A percentile compares a stretch with the other conserved stretches of the same genome.
phyloP scores from a whole-genome alignment of 2,797 vertebrate genomes.

The Threskiornis aethiopicus region DNA sequence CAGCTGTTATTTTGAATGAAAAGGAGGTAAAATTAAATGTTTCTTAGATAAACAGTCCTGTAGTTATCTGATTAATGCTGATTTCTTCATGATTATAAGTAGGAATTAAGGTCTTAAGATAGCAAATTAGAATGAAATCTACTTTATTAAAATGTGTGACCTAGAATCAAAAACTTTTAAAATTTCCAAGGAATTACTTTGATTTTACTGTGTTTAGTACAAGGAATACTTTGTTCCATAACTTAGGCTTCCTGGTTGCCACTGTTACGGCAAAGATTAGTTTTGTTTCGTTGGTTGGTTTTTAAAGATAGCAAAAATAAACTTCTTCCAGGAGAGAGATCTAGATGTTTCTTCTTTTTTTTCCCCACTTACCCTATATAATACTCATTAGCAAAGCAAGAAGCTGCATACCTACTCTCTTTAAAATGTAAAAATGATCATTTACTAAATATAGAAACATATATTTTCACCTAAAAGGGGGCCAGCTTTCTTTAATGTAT shows the following conservation, averaged over 20 bases:
- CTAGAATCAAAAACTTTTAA: not conserved
- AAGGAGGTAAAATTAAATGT: not conserved
- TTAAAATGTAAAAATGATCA: not conserved
- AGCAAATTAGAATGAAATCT: not conserved
- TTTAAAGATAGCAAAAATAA: not conserved
- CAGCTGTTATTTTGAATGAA: not conserved
- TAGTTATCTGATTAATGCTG: constrained; percentile 2
- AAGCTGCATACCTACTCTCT: not conserved
- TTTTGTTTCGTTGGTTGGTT: not conserved
- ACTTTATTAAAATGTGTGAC: not conserved
- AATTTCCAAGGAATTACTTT: not conserved
- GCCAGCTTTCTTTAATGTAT: not conserved
- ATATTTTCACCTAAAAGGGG: not conserved
- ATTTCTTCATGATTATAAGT: not conserved
- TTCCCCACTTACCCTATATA: not conserved
- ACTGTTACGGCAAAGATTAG: not conserved
- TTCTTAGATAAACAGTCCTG: constrained; percentile 3
- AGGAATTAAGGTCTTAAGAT: not conserved
- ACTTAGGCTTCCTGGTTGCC: not conserved
- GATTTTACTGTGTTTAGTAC: not conserved
- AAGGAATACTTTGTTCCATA: not conserved
- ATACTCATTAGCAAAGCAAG: not conserved
- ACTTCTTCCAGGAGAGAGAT: not conserved
- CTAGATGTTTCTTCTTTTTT: not conserved
- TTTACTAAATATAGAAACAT: not conserved